These are phyloP conservation scores for Xestia xanthographa DNA, from an alignment of 2,888 invertebrate species.

Conservation along the genomic window DNA sequence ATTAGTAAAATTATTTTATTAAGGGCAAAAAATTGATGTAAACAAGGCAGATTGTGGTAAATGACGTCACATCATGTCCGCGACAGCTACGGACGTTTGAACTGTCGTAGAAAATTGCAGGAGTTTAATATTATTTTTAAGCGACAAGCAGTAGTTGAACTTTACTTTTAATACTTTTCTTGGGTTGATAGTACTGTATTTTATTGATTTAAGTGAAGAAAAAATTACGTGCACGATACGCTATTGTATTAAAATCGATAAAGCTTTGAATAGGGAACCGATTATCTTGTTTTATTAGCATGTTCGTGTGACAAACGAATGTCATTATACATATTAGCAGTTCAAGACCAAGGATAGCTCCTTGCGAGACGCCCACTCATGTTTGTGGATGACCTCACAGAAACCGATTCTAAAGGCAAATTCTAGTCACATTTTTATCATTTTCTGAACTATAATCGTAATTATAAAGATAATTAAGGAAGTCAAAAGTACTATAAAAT, in stretches of 20 bases:
- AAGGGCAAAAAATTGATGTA: too few species aligned
- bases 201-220: too few species aligned
- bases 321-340: background rate
- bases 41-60: too few species aligned
- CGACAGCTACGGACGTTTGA: too few species aligned
- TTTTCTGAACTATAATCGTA: conserved; percentile 5
- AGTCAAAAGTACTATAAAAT: background rate
- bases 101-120: too few species aligned
- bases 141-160: too few species aligned
- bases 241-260: background rate
- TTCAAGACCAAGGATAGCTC: conserved; percentile 5
- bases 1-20: too few species aligned
- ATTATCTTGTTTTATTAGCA: background rate
- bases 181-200: too few species aligned
- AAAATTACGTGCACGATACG: too few species aligned
- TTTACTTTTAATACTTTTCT: too few species aligned
- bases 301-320: background rate
- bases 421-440: background rate
- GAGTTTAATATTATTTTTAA: too few species aligned
- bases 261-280: background rate
- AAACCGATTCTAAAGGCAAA: background rate
- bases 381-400: background rate
- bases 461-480: background rate
- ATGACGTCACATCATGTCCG: too few species aligned
- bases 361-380: conserved; percentile 6